Evolutionary conservation across 2,888 invertebrate genomes (phyloP), one percentile per base, ranked within the genome.

Genomic region (Brenthis ino): DNA sequence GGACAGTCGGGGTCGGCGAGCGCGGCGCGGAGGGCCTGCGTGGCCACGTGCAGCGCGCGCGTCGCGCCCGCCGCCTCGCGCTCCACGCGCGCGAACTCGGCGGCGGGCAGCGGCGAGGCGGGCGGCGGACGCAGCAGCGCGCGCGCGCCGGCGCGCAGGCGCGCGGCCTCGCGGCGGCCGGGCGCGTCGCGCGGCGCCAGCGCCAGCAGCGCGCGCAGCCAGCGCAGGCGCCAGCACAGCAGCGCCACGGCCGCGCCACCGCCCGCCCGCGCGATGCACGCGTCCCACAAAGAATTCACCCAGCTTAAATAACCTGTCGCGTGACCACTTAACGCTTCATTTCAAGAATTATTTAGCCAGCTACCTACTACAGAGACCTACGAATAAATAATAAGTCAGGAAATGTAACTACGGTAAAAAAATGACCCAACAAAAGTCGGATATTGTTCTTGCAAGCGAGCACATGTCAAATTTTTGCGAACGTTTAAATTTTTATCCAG

Each of bases 151-250:
- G 72, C 72, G 70, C 72, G 67, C 67, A 74, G 56, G 64, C 74
- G 68, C 71, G 71, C 65, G 57, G 82, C 82, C 72, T 67, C 76
- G 28, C 68, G 6, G 79, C 75, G 56, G 54, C 56, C 70, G 53
- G 69, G 69, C 65, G 66, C 73, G 57, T 73, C 74, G 69, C 70
- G 69, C 47, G 69, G 66, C 57, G 77, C 79, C 54, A 78, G 69
- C 64, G 82, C 78, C 75, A 79, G 72, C 73, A 83, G 82, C 78
- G 86, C 80, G 77, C 83, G 83, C 80, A 85, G 77, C 87, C 85
- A 86, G 73, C 89, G 87, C 81, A 88, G 80, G 2, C 88, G 83
- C 89, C 89, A 89, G 80, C 86, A 82, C 75, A 84, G 76, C 74
- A 89, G 78, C 74, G 85, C 87, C 56, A 64, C 64, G n/a, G 85